Evolutionary conservation across 1,140 invertebrate species (phyloP).

Genomic region (Philopotamus ludificatus): DNA sequence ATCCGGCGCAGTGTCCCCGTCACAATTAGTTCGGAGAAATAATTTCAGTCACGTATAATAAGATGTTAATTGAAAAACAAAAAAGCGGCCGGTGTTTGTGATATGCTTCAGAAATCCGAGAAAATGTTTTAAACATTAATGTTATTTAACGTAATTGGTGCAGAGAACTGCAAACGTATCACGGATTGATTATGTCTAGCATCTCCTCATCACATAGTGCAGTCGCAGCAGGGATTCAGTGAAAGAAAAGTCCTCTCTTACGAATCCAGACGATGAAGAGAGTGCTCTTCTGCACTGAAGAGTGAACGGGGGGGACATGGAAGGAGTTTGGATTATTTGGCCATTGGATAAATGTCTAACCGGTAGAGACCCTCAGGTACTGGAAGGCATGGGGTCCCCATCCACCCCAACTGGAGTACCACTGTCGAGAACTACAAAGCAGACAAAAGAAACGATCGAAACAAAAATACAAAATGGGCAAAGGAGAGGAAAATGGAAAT

Average conservation of each 20-base stretch:
- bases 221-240: neutral
- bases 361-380: neutral
- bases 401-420: neutral
- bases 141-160: neutral
- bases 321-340: neutral
- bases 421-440: neutral
- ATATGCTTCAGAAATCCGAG: slow-evolving; percentile 10
- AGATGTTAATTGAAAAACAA: slow-evolving; percentile 27
- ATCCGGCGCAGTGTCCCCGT: neutral
- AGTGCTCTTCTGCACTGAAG: neutral
- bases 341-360: neutral
- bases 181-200: neutral
- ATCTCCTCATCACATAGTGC: neutral
- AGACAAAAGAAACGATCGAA: neutral
- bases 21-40: slow-evolving; percentile 10
- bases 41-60: slow-evolving; percentile 23
- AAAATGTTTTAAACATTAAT: neutral
- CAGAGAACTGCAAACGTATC: neutral
- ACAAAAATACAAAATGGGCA: neutral
- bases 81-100: slow-evolving; percentile 16
- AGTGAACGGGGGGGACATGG: no score
- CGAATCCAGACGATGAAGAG: no score
- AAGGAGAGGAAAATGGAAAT: neutral
- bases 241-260: neutral
- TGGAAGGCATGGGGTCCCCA: no score